A percentile compares a stretch with the other conserved stretches of the same genome.
Evolutionary conservation across 1,140 invertebrate species (phyloP).

Genomic region (Varroa destructor): DNA sequence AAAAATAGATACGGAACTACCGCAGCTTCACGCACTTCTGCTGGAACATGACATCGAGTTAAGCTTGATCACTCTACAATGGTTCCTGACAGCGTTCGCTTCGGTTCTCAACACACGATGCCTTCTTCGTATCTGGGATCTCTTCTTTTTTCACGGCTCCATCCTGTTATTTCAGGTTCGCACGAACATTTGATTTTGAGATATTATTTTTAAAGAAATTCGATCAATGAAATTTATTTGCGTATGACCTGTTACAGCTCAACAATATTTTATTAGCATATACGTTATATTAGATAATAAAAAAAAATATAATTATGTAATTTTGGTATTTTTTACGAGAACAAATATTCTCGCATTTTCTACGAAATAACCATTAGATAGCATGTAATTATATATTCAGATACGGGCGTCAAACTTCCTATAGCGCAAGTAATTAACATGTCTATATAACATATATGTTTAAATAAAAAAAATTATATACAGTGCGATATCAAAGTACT

Average conservation of each 20-base stretch:
- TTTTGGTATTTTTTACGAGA: too few species aligned
- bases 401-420: too few species aligned
- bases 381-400: too few species aligned
- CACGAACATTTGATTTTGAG: constrained; percentile 29
- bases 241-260: constrained; percentile 37
- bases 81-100: constrained; percentile 95
- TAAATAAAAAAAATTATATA: constrained; percentile 7
- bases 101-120: constrained; percentile 96
- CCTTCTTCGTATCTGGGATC: constrained; percentile 86
- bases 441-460: not conserved
- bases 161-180: constrained; percentile 91
- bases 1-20: constrained; percentile 51
- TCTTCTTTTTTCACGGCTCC: constrained; percentile 83
- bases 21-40: constrained; percentile 72
- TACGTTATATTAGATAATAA: constrained; percentile 1
- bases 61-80: constrained; percentile 86
- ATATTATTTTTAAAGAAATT: constrained; percentile 56
- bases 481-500: too few species aligned
- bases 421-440: too few species aligned
- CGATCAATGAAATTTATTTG: constrained; percentile 26
- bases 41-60: constrained; percentile 83
- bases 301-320: too few species aligned
- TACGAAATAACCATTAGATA: too few species aligned
- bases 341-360: too few species aligned
- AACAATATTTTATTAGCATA: constrained; percentile 30